Evolutionary conservation across 2,888 invertebrate genomes (phyloP), one percentile per base, ranked within the genome.

Genomic region (Eristalis tenax): DNA sequence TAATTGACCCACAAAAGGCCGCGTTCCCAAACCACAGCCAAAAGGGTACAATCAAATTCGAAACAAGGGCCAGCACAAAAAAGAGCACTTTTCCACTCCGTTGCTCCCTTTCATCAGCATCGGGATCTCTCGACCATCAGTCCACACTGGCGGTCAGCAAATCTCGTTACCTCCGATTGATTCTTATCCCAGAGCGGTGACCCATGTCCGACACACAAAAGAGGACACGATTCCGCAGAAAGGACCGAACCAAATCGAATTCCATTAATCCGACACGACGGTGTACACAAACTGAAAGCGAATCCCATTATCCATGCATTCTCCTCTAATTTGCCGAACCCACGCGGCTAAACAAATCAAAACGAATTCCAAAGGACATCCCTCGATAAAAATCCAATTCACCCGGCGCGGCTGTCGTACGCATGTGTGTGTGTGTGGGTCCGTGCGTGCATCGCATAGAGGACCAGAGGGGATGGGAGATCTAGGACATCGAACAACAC

Each of bases 261-360:
- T 61, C 56, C 79, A 74, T 65, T 79, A 75, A 79, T 81, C 76
- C 40, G 22, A 35, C 61, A 38, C 40, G 13, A 35, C 61, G 50
- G 56, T 32, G 50, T 5, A 50, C 50, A 32, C 22, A 22, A 56
- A 70, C 59, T 66, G 70, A 66, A 71, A 80, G 15, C 40, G 71
- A 80, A 71, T 84, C 81, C 83, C 64, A 83, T 84, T 84, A 79
- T 74, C 57, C 57, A 43, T 73, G 56, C 28, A 74, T 68, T 73
- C 63, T 38, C 78, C 18, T 66, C 69, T 84, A 79, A 84, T 79
- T 84, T 79, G 35, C 61, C 50, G 57, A 40, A 69, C 50, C 50
- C 50, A 50, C 50, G 50, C 50, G 18, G 50, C 81, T 40, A 84
- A 75, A 81, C 75, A 80, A 84, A 84, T 81, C 68, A 71, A 26